phyloP scores from a whole-genome alignment of 2,113 vertebrate species.

The Eudyptes chrysolophus region DNA sequence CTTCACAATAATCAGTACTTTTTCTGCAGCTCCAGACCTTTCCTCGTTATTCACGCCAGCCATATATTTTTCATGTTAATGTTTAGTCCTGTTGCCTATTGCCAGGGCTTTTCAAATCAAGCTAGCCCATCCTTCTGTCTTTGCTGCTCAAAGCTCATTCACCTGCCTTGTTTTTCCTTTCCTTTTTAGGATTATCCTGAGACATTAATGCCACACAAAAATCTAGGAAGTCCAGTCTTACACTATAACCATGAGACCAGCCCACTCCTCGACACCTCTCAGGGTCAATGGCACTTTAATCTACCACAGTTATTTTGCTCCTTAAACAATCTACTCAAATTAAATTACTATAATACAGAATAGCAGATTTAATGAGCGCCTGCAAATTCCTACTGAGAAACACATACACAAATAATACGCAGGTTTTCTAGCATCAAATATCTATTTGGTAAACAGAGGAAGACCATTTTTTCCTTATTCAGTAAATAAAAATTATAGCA shows the following conservation, averaged over 20 bases:
- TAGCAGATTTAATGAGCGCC: slow-evolving; percentile 23
- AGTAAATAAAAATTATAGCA: slow-evolving; percentile 56
- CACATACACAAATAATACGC: not conserved
- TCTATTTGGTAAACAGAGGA: slow-evolving; percentile 37
- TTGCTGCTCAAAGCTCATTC: not conserved
- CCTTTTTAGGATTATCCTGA: not conserved
- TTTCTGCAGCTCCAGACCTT: not conserved
- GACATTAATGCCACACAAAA: not conserved
- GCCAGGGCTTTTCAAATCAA: not conserved
- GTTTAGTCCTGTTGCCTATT: not conserved
- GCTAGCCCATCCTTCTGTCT: not conserved
- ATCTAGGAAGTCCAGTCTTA: not conserved
- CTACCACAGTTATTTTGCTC: slow-evolving; percentile 41
- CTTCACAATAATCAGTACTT: not conserved
- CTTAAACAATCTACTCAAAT: slow-evolving; percentile 61
- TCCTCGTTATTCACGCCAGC: not conserved
- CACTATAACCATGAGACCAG: not conserved
- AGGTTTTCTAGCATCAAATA: slow-evolving; percentile 28
- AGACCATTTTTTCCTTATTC: not conserved
- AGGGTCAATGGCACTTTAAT: slow-evolving; percentile 55
- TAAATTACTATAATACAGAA: slow-evolving; percentile 43
- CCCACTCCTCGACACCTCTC: slow-evolving; percentile 3
- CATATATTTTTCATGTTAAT: not conserved
- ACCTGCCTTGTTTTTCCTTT: not conserved
- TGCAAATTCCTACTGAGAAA: slow-evolving; percentile 36